A percentile compares a stretch with the other conserved stretches of the same genome.
phyloP scores from a whole-genome alignment of 2,888 invertebrate genomes.

The Drosophila borborema region DNA sequence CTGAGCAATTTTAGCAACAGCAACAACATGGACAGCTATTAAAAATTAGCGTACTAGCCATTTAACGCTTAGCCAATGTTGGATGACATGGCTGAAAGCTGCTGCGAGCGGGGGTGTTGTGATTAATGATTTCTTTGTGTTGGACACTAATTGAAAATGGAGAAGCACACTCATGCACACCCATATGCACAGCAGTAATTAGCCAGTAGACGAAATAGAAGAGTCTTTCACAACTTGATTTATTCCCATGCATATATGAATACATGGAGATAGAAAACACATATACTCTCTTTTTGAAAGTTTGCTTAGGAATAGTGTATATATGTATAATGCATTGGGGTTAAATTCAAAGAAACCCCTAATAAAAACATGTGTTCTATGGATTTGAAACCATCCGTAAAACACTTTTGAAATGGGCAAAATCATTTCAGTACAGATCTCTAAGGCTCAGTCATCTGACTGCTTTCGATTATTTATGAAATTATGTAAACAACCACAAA shows the following conservation, averaged over 20 bases:
- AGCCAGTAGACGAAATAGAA: conserved; percentile 11
- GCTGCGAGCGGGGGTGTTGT: conserved; percentile 27
- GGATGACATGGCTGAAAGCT: conserved; percentile 64
- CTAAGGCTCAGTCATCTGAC: too few species aligned
- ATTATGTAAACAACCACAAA: too few species aligned
- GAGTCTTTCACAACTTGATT: too few species aligned
- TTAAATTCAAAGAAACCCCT: too few species aligned
- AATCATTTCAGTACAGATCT: too few species aligned
- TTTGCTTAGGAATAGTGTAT: too few species aligned
- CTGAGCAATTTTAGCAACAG: background rate
- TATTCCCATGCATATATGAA: background rate
- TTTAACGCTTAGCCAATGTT: conserved; percentile 53
- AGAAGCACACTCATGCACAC: conserved; percentile 12
- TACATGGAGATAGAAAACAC: background rate
- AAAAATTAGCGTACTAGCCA: conserved; percentile 49
- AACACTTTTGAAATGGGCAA: too few species aligned
- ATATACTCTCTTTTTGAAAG: too few species aligned
- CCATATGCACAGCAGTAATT: conserved; percentile 30
- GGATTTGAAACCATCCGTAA: too few species aligned
- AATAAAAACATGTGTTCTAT: too few species aligned
- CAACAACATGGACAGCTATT: conserved; percentile 42
- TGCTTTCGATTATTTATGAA: too few species aligned
- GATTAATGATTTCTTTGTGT: conserved; percentile 75
- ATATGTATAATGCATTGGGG: too few species aligned
- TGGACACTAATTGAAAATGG: conserved; percentile 69